Conservation (phyloP, 2,888 invertebrate genomes). For the Trichogramma dendrolimi region DNA sequence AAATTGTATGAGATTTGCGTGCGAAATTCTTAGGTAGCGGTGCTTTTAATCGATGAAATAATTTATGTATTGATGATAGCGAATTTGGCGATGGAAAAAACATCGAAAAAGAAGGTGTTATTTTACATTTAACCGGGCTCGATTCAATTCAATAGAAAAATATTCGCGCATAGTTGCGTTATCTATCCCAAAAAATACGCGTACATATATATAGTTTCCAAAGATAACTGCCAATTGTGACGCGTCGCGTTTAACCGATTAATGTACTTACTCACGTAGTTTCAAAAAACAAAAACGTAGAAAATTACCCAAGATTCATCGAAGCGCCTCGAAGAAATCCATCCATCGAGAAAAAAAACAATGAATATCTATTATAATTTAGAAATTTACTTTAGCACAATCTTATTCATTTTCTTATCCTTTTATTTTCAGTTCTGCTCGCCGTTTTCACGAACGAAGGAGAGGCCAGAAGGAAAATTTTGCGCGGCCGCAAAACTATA, state of each 20-base stretch:
- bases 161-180: no score
- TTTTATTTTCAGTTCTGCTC: slow-evolving; percentile 59
- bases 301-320: background rate
- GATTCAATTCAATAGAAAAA: no score
- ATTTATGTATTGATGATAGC: no score
- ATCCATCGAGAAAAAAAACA: background rate
- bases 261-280: background rate
- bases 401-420: background rate
- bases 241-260: background rate
- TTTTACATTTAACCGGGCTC: no score
- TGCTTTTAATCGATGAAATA: no score
- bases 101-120: no score
- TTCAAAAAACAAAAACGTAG: background rate
- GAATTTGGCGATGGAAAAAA: no score
- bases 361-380: background rate
- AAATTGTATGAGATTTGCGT: no score
- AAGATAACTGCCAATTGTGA: no score
- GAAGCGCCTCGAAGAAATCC: background rate
- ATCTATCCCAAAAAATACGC: no score
- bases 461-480: slow-evolving; percentile 74
- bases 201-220: no score
- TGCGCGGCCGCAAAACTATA: slow-evolving; percentile 73
- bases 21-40: no score
- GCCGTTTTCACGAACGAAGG: slow-evolving; percentile 66
- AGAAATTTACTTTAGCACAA: background rate